phyloP scores from a whole-genome alignment of 2,113 vertebrate genomes.

The Syngnathus scovelli region DNA sequence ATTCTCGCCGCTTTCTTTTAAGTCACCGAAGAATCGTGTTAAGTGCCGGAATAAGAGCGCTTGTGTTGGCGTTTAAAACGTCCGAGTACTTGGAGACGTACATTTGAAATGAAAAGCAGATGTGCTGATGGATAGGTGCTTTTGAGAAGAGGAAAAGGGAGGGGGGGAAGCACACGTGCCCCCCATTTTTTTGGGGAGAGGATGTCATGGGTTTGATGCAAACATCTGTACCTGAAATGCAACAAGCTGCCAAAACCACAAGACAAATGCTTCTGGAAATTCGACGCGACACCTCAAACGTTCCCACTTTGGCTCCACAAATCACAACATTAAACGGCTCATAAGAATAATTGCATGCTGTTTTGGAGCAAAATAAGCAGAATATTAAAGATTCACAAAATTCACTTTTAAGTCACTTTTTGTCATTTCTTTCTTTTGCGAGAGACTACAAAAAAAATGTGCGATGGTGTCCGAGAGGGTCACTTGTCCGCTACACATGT shows the following conservation, averaged over 20 bases:
- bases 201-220: conserved; percentile 72
- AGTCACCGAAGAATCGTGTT: conserved; percentile 81
- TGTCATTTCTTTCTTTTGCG: neutral
- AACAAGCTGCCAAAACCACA: conserved; percentile 79
- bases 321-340: conserved; percentile 80
- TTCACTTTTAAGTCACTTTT: neutral
- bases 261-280: conserved; percentile 88
- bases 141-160: conserved; percentile 38
- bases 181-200: conserved; percentile 32
- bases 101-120: conserved; percentile 86
- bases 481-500: conserved; percentile 66
- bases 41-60: conserved; percentile 72
- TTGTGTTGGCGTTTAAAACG: conserved; percentile 79
- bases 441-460: conserved; percentile 19
- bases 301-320: conserved; percentile 80
- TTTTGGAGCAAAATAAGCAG: neutral
- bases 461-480: conserved; percentile 35
- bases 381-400: neutral
- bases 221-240: conserved; percentile 78
- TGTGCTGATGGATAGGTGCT: conserved; percentile 73
- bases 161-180: conserved; percentile 42
- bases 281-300: conserved; percentile 79
- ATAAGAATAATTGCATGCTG: conserved; percentile 59
- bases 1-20: conserved; percentile 81
- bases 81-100: conserved; percentile 82